phyloP scores from a whole-genome alignment of 35 echinoderm and acorn worm species.

The Ptychodera flava region DNA sequence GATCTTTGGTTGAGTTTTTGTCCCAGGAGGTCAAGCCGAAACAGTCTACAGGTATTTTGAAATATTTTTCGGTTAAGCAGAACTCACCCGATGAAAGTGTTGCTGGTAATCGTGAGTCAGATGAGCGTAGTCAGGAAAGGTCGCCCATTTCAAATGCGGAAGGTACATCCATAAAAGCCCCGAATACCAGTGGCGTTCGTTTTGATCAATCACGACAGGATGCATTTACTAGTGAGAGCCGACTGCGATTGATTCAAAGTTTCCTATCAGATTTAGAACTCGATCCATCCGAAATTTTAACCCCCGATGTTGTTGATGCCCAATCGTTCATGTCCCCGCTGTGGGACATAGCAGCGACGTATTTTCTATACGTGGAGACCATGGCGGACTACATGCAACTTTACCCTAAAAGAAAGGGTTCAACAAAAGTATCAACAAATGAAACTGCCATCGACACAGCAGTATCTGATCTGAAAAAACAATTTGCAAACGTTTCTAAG shows the following conservation, averaged over 20 bases:
- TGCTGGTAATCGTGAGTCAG: not conserved
- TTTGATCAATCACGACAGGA: not conserved
- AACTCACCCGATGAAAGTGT: not conserved
- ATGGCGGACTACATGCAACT: not conserved
- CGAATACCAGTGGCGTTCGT: not conserved
- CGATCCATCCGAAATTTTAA: not conserved
- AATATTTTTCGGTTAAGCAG: not conserved
- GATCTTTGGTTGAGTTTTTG: not conserved
- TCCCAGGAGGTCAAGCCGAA: not conserved
- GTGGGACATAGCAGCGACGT: not conserved
- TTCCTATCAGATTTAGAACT: not conserved
- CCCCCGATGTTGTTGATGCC: not conserved
- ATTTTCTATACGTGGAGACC: not conserved
- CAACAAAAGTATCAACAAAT: not conserved
- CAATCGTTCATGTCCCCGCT: not conserved
- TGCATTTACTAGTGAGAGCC: not conserved
- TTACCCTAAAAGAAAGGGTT: not conserved
- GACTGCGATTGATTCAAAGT: not conserved
- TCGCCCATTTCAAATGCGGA: not conserved
- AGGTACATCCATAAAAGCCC: not conserved
- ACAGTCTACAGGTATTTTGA: not conserved
- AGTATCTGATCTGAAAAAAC: not conserved
- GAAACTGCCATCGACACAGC: not conserved
- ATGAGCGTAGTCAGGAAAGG: not conserved
- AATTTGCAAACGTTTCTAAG: not conserved